phyloP scores from a whole-genome alignment of 2,113 vertebrate genomes.

The Ciconia boyciana region DNA sequence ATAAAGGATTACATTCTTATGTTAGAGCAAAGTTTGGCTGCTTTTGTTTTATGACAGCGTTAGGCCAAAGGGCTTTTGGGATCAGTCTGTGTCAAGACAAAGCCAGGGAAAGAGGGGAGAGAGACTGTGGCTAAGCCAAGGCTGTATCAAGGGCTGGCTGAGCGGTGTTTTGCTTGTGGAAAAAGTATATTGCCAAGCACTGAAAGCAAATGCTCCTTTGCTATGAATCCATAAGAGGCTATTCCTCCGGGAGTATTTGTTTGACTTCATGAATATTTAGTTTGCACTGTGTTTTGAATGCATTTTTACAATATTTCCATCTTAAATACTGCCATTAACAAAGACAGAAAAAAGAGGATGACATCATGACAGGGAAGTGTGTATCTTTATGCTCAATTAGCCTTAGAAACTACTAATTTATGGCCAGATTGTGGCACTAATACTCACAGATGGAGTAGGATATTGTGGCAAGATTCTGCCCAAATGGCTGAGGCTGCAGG shows the following conservation, averaged over 20 bases:
- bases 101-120: background rate
- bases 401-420: background rate
- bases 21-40: background rate
- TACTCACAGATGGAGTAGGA: background rate
- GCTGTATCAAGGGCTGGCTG: background rate
- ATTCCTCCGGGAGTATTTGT: background rate
- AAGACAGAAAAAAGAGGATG: background rate
- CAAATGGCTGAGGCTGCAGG: background rate
- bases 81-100: background rate
- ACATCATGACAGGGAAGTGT: background rate
- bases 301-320: background rate
- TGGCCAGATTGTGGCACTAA: background rate
- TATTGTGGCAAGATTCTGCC: background rate
- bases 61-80: background rate
- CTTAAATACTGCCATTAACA: background rate
- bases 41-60: background rate
- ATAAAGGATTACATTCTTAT: background rate
- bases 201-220: background rate
- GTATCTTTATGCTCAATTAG: background rate
- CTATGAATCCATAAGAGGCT: background rate
- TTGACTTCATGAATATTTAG: slow-evolving; percentile 20
- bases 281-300: background rate
- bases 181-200: background rate
- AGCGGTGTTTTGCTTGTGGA: background rate
- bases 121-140: background rate